Base-by-base conservation (phyloP, 2,888 invertebrate species). In the Drosophila robusta region DNA sequence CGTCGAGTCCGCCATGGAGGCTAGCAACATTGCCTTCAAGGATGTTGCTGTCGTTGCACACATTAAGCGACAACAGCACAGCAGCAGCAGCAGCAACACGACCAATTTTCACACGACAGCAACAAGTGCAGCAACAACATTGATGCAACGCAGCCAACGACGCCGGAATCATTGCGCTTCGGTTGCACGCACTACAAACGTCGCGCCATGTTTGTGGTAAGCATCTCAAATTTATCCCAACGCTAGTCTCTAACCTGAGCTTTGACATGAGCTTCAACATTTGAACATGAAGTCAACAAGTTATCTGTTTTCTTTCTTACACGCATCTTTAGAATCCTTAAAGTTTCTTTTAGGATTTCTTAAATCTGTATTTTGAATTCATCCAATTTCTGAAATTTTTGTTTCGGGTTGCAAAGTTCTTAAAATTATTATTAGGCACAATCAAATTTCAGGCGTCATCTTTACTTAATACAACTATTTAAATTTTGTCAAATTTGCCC, bases 121-220 rank as follows among this genome's bases (percentile, higher is more conserved):
- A 54, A 29, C 66, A 44, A 14, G 4, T 29, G 66, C 47, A 67
- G 66, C 47, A 67, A 41, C 41, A 49, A 42, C 12, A 68, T 60
- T 9, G 56, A 65, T 57, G 65, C 67, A 52, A 70, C 69, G 18
- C 56, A 49, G 39, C 61, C 81, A 42, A 68, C 64, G 18, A 83
- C 88, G 46, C 69, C 83, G 52, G 84, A 83, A 51, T 77, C 87
- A 65, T 64, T 87, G 67, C 85, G 90, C 42, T 90, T 90, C 39
- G 97, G 97, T 64, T 97, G 97, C 93, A 94, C 95, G 80, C 97
- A 97, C 93, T 97, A 97, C 90, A 96, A 96, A 91, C 94, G 97
- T 87, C 95, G 96, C 91, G 96, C 96, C 50, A 96, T 96, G 93
- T 96, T 97, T 93, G 96, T 97, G 93, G 97, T 97, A 93, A 94